These are phyloP conservation scores for Akabosia matsudoensis DNA, from an alignment of 1,140 invertebrate genomes.

Conservation along the genomic window DNA sequence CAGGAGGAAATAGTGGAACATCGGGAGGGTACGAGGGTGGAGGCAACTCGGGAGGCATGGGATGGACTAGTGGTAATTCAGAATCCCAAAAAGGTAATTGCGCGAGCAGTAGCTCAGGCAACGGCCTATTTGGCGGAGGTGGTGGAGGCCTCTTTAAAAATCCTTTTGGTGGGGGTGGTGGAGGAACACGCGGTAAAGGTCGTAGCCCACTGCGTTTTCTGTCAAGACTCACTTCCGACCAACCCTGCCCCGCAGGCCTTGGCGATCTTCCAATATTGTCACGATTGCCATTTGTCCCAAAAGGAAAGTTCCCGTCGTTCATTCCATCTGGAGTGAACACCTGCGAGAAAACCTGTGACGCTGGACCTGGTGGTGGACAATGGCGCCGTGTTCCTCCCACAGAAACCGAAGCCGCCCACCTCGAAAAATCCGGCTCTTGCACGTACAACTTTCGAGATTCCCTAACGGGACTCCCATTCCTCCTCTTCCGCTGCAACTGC, in stretches of 20 bases:
- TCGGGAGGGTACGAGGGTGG: background rate
- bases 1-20: background rate
- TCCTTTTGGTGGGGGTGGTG: background rate
- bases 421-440: background rate
- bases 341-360: background rate
- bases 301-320: background rate
- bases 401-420: background rate
- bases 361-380: background rate
- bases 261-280: background rate
- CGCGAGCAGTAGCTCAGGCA: background rate
- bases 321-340: background rate
- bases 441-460: slow-evolving; percentile 8
- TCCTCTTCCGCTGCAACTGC: background rate
- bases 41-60: background rate
- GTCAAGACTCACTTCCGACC: background rate
- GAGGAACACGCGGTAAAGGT: background rate
- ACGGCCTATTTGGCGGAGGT: background rate
- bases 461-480: background rate
- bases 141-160: background rate
- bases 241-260: background rate
- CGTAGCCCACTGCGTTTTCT: background rate
- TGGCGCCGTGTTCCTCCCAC: background rate
- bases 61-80: background rate
- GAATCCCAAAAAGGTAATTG: background rate
- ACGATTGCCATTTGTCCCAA: background rate